Percentiles rank a stretch among this genome's conserved stretches.
These are phyloP conservation scores for Hozukius guyotensis DNA, from an alignment of 2,797 vertebrate species.

Conservation along the genomic window DNA sequence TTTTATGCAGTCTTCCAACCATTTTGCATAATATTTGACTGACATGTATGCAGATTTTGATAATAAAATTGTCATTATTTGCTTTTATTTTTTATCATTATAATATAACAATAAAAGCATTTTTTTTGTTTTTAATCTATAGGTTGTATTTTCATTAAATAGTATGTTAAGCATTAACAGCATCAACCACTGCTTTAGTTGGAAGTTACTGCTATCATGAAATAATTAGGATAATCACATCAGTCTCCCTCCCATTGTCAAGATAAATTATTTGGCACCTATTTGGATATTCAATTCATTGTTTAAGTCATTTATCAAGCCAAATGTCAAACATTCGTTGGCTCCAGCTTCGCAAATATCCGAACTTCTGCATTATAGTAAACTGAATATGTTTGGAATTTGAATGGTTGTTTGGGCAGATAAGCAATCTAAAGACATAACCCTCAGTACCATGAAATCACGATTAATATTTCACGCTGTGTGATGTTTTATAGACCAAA, in stretches of 20 bases:
- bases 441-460: not conserved
- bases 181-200: not conserved
- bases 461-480: rapidly evolving
- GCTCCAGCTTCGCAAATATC: not conserved
- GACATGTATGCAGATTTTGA: not conserved
- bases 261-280: not conserved
- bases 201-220: not conserved
- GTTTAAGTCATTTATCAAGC: not conserved
- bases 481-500: not conserved
- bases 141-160: not conserved
- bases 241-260: not conserved
- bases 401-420: not conserved
- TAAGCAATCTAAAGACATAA: not conserved
- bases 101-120: not conserved
- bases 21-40: constrained; percentile 1
- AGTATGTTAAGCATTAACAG: not conserved
- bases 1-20: not conserved
- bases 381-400: not conserved
- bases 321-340: not conserved
- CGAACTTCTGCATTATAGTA: not conserved
- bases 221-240: constrained; percentile 3
- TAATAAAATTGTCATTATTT: not conserved
- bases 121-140: not conserved
- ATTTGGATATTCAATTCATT: not conserved
- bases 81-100: too few relatives aligned